Evolutionary conservation across 2,113 vertebrate species (phyloP), one percentile per base, ranked within the genome.

Genomic region (Pardalotus punctatus): DNA sequence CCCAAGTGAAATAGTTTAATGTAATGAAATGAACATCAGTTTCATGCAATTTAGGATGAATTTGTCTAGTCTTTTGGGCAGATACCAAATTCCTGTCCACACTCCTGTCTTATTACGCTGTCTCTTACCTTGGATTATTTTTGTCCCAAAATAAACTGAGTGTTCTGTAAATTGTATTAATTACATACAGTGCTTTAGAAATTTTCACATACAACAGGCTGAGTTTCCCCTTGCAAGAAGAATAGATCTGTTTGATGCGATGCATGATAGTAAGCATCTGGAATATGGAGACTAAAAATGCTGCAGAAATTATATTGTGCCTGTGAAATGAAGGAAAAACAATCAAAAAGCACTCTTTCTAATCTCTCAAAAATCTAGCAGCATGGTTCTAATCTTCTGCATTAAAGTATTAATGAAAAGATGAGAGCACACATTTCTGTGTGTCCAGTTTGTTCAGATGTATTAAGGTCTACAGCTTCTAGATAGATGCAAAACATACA

Each of bases 301-400:
- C 31, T 85, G 25, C 77, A 95, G 85, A 83, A 93, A 96, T 97
- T 78, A 84, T 64, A 94, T 56, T 69, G 21, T 74, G 38, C 42
- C 90, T 89, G 50, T 81, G 73, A 96, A 97, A 90, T 35, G 71
- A 96, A 96, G 61, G 6, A 57, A 33, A 88, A 84, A 21, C 72
- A 80, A 81, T 4, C 2, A 42, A 43, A 40, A 48, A 80, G 22
- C 8, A 33, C 28, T 71, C 61, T 88, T 69, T 33, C 38, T 85
- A 58, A 31, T 94, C 79, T 97, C 96, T 91, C 51, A 90, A 78
- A 89, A 40, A 95, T 88, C 65, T 67, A 29, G 31, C 16, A 82
- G 6, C 29, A 36, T 93, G 27, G 11, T 57, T 83, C 16, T 10
- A 84, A 82, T 90, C 83, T 96, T 90, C 47, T 86, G 8, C 35